Evolutionary conservation across 2,797 vertebrate genomes (phyloP), one percentile per base, ranked within the genome.

Genomic region (Coracias cyanogaster): DNA sequence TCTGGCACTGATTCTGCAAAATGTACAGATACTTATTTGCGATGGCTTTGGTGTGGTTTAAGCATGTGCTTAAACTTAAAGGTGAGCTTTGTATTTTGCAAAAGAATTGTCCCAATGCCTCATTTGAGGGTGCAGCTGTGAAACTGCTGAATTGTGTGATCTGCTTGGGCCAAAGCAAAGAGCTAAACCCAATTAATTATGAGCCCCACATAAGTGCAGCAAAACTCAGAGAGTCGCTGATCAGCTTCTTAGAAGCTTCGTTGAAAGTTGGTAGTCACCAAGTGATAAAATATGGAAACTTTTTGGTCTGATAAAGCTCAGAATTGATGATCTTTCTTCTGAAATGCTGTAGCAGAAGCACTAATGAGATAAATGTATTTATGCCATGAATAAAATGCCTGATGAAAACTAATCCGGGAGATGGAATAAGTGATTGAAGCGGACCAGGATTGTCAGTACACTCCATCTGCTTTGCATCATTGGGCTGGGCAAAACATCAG

Each of bases 381-480:
- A 95, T 90, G 88, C 90, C 57, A 10, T 86, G 93, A 90, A 96
- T 93, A 90, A 96, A 96, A 95, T 0, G 71, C 57, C 71, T 85
- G 95, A 95, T 96, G 94, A 96, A 96, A 96, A 96, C 91, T 82
- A 86, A 92, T 89, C 86, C 0, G 14, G 79, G 91, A 94, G 90
- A 90, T 0, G 1, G 95, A 95, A 66, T 39, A 88, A 94, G 73
- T 79, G 88, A 96, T 90, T 91, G 91, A 94, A 94, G 82, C 66
- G 81, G 93, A 94, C 96, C 95, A 96, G 86, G 86, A 92, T 41
- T 92, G 88, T 97, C 94, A 94, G 92, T 64, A 58, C 6, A 33
- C 92, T 89, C 96, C 96, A 96, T 95, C 96, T 97, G 96, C 96
- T 97, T 97, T 95, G 91, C 95, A 95, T 97, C 95, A 95, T 10